Evolutionary conservation across 2,888 invertebrate species (phyloP).

Genomic region (Polydrusus tereticollis): DNA sequence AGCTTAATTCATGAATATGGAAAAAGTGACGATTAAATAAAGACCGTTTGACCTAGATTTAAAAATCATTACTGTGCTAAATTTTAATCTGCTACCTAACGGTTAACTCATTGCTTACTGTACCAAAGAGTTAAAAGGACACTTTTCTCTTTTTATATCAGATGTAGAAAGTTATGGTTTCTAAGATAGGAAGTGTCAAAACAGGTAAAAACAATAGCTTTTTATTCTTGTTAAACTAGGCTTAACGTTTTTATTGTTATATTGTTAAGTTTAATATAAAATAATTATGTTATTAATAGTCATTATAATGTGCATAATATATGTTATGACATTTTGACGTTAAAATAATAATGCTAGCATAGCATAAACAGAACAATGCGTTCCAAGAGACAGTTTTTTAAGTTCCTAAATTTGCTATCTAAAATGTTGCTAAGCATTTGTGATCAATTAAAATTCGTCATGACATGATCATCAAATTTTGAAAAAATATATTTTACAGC

Average conservation of each 20-base stretch:
- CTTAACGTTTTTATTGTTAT: constrained; percentile 4
- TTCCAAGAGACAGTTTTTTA: not conserved
- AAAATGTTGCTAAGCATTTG: too few relatives aligned
- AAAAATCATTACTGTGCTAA: not conserved
- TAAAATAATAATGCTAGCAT: not conserved
- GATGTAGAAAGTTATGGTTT: not conserved
- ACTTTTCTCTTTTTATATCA: not conserved
- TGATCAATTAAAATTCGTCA: too few relatives aligned
- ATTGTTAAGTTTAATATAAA: constrained; percentile 9
- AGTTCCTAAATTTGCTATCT: too few relatives aligned
- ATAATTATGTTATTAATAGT: constrained; percentile 1
- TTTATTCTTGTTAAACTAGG: constrained; percentile 6
- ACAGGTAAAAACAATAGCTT: not conserved
- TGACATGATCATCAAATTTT: too few relatives aligned
- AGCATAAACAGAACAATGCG: not conserved
- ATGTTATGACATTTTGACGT: not conserved
- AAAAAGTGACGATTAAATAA: not conserved
- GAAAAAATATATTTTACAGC: too few relatives aligned
- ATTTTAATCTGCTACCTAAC: not conserved
- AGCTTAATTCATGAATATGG: too few relatives aligned
- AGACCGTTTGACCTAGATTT: not conserved
- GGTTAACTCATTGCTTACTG: not conserved
- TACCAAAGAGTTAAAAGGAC: not conserved
- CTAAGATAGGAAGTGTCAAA: constrained; percentile 15
- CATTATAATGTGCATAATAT: not conserved